Evolutionary conservation across 1,140 invertebrate species (phyloP).

Genomic region (Cepaea nemoralis): DNA sequence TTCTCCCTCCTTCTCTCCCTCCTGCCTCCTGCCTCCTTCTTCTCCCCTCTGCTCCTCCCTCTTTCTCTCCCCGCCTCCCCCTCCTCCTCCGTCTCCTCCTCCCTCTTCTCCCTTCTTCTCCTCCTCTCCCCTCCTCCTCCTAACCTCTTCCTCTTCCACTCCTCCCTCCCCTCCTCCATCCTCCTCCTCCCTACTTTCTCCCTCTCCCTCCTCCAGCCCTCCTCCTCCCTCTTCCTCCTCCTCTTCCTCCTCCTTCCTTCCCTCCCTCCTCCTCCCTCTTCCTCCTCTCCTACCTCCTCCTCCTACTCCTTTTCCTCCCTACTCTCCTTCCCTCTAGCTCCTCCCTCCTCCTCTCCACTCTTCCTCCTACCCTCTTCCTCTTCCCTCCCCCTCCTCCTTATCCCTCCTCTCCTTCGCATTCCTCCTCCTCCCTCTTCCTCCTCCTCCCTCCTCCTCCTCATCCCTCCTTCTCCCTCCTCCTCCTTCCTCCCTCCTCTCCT

Average conservation of each 20-base stretch:
- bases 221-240: not conserved
- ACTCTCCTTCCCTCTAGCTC: too few relatives aligned
- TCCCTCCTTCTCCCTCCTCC: too few relatives aligned
- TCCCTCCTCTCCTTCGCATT: too few relatives aligned
- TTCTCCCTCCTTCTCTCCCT: not conserved
- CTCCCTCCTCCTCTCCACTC: too few relatives aligned
- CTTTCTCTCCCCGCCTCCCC: not conserved
- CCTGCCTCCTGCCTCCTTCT: not conserved
- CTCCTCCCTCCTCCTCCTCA: too few relatives aligned
- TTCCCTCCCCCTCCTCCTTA: too few relatives aligned
- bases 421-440: too few relatives aligned
- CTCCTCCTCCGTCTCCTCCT: not conserved
- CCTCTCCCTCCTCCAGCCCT: not conserved
- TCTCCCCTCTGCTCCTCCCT: not conserved
- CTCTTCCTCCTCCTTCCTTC: not conserved
- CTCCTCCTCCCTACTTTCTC: not conserved
- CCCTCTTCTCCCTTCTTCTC: not conserved
- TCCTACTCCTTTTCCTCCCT: too few relatives aligned
- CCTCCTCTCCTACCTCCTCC: not conserved
- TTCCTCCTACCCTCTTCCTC: too few relatives aligned
- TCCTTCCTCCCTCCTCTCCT: too few relatives aligned
- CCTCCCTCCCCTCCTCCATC: not conserved
- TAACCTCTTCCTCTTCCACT: not conserved
- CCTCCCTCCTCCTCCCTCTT: not conserved
- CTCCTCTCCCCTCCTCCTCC: too few relatives aligned